Conservation (phyloP, 2,888 invertebrate genomes). For the Pyrgus malvae region DNA sequence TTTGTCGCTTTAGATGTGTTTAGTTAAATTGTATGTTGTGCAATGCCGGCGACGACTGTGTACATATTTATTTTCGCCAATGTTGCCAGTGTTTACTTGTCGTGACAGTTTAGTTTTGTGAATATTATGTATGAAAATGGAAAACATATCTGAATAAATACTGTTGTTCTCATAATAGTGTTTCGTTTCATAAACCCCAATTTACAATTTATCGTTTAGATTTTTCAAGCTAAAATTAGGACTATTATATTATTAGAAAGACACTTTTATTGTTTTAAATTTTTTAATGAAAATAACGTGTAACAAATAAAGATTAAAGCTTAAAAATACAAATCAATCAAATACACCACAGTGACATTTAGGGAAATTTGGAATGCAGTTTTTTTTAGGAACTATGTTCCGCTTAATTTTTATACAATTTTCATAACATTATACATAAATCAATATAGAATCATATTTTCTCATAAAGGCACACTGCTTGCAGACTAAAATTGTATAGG, state of each 20-base stretch:
- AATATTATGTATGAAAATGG: conserved; percentile 20
- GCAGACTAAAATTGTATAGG: too few relatives aligned
- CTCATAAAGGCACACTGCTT: conserved; percentile 8
- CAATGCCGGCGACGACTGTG: conserved; percentile 35
- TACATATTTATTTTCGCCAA: conserved; percentile 39
- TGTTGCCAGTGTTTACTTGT: conserved; percentile 34
- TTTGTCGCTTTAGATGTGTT: conserved; percentile 39
- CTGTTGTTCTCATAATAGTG: conserved; percentile 18
- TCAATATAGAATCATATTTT: neutral
- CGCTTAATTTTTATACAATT: neutral
- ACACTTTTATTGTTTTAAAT: neutral
- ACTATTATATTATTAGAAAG: too few relatives aligned
- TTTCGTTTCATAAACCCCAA: neutral
- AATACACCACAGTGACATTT: neutral
- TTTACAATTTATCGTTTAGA: neutral
- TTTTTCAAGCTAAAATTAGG: too few relatives aligned
- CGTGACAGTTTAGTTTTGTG: conserved; percentile 12
- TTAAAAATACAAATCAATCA: conserved; percentile 8
- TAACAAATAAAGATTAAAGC: conserved; percentile 27
- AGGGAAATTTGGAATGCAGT: conserved; percentile 22
- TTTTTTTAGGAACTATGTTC: neutral
- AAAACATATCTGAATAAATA: conserved; percentile 28
- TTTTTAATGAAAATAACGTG: conserved; percentile 9
- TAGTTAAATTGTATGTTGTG: conserved; percentile 39
- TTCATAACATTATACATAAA: neutral